phyloP scores from a whole-genome alignment of 2,888 invertebrate genomes.

The Hirtodrosophila trivittata region DNA sequence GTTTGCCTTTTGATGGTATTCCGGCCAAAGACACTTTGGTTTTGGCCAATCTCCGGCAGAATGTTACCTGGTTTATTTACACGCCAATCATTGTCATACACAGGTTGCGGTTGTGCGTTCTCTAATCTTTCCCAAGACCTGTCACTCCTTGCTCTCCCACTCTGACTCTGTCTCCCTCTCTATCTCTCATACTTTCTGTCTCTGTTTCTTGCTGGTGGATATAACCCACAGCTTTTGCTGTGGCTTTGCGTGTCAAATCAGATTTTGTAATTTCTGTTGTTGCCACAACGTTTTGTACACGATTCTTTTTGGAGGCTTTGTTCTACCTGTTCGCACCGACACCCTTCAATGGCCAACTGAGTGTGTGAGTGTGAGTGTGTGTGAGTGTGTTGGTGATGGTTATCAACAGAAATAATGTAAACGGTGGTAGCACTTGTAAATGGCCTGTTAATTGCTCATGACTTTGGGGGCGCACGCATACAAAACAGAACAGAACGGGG shows the following conservation, averaged over 20 bases:
- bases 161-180: not conserved
- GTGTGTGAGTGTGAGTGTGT: not conserved
- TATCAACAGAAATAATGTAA: conserved; percentile 50
- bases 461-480: conserved; percentile 9
- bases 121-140: not conserved
- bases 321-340: conserved; percentile 23
- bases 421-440: conserved; percentile 54
- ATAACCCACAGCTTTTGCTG: conserved; percentile 25
- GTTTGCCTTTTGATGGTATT: conserved; percentile 1
- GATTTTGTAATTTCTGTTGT: conserved; percentile 60
- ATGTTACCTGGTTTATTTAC: conserved; percentile 31
- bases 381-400: conserved; percentile 36
- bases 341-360: conserved; percentile 12
- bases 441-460: conserved; percentile 61
- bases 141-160: not conserved
- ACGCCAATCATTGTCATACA: conserved; percentile 35
- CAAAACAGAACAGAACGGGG: not conserved
- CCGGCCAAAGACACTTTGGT: conserved; percentile 8
- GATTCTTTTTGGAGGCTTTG: conserved; percentile 30
- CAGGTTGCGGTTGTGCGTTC: not conserved
- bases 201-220: conserved; percentile 15
- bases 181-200: not conserved
- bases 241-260: conserved; percentile 71
- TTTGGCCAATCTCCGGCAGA: conserved; percentile 25
- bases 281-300: conserved; percentile 35